Base-by-base conservation (phyloP, 2,888 invertebrate species). In the Hirtodrosophila histrioides region DNA sequence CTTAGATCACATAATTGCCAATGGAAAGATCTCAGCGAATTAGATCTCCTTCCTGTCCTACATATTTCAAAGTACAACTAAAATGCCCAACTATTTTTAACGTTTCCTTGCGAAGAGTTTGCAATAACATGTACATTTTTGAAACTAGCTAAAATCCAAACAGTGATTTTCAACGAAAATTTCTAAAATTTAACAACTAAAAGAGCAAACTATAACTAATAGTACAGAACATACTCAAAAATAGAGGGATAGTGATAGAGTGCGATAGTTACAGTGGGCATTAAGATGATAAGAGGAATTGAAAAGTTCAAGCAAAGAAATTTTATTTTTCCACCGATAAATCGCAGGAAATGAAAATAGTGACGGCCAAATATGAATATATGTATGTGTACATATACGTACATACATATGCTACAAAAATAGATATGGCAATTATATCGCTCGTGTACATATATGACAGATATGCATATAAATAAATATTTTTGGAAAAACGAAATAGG, bases 261-360 rank as follows among this genome's bases (percentile, higher is more conserved):
- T 36, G 41, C 36, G 39, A 53, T 45, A 43, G 12, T 12, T 45
- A 43, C 45, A 66, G 11, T 44, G 43, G 43, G 8, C 43, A 11
- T 11, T 9, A 12, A 29, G 11, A 44, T 12, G 23, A 1, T 37
- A 10, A 11, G 23, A 24, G 24, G 46, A 45, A 61, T 54, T 44
- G n/a, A 35, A 37, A 23, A 44, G 44, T 54, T 58, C 44, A 50
- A 56, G 48, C 56, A 64, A 39, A 54, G 65, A 53, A 58, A 50
- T 64, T 69, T 78, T 80, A 80, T 85, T 82, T 80, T 80, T 81
- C 72, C 79, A 82, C 69, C 86, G 69, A 73, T 37, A 64, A 72
- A 81, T 77, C 58, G 57, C 77, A 85, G 45, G 65, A 61, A 74
- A 63, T 64, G 61, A 56, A 69, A 60, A 53, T 60, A 58, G 51